Evolutionary conservation across 2,888 invertebrate species (phyloP).

Genomic region (Ochlodes sylvanus): DNA sequence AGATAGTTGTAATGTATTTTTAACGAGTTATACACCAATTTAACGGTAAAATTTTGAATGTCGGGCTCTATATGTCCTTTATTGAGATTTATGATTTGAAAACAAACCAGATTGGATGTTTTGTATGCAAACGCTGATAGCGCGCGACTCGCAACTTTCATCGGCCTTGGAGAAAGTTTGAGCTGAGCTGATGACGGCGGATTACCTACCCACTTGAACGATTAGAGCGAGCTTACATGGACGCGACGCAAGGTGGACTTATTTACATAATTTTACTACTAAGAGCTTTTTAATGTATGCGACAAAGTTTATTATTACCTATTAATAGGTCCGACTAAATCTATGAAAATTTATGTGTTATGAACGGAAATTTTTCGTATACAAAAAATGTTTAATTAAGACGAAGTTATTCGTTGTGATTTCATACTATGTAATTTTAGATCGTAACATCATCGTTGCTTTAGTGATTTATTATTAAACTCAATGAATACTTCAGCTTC

Average conservation of each 20-base stretch:
- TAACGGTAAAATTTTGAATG: slow-evolving; percentile 6
- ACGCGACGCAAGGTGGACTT: slow-evolving; percentile 1
- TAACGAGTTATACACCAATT: neutral
- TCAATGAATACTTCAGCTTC: neutral
- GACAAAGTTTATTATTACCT: neutral
- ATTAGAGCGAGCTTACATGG: slow-evolving; percentile 49
- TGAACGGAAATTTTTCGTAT: neutral
- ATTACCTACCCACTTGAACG: slow-evolving; percentile 49
- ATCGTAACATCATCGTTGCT: neutral
- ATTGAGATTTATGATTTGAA: slow-evolving; percentile 46
- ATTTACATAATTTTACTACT: slow-evolving; percentile 8
- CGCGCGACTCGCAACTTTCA: slow-evolving; percentile 66
- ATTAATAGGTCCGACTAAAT: neutral
- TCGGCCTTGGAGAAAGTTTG: slow-evolving; percentile 78
- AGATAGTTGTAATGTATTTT: neutral
- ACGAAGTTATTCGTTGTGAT: neutral
- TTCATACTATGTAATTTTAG: slow-evolving; percentile 1
- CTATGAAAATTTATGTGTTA: neutral
- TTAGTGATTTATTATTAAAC: neutral
- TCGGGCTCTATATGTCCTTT: slow-evolving; percentile 15
- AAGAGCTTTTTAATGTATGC: neutral
- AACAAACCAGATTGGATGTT: slow-evolving; percentile 54
- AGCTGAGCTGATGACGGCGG: slow-evolving; percentile 61
- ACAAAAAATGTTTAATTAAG: neutral
- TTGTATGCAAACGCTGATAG: slow-evolving; percentile 67